Percentiles rank a stretch among this genome's conserved stretches.
phyloP scores from a whole-genome alignment of 1,140 invertebrate species.

The Anoplophora glabripennis region DNA sequence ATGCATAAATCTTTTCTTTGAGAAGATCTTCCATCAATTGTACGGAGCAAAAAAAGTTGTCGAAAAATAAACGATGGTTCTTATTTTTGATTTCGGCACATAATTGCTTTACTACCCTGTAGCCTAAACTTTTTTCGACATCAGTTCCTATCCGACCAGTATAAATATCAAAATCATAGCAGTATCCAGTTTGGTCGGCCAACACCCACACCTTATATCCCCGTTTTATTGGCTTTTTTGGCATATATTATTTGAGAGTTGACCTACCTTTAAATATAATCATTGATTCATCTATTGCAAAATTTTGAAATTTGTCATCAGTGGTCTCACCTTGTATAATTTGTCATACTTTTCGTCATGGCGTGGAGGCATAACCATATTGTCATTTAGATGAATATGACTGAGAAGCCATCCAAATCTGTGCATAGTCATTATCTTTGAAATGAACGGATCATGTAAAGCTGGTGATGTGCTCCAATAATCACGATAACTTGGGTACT shows the following conservation, averaged over 20 bases:
- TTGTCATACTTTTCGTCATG: background rate
- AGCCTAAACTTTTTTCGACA: no score
- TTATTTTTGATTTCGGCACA: background rate
- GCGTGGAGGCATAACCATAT: constrained; percentile 1
- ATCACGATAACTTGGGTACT: background rate
- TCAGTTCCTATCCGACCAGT: no score
- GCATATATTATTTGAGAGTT: no score
- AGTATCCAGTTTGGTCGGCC: no score
- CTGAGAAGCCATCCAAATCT: constrained; percentile 1
- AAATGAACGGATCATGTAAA: constrained; percentile 5
- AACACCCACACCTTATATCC: no score
- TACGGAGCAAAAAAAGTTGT: background rate
- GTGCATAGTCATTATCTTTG: constrained; percentile 4
- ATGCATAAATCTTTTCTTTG: no score
- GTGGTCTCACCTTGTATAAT: no score
- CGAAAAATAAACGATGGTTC: background rate
- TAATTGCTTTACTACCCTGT: background rate
- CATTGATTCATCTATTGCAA: background rate
- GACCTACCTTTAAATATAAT: background rate
- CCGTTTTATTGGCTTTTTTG: no score
- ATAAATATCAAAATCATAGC: no score
- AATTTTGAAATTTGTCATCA: background rate
- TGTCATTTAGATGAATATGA: constrained; percentile 1
- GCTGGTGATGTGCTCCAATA: background rate
- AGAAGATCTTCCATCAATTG: background rate